These are phyloP conservation scores for Osmerus eperlanus DNA, from an alignment of 2,113 vertebrate genomes.

Conservation along the genomic window DNA sequence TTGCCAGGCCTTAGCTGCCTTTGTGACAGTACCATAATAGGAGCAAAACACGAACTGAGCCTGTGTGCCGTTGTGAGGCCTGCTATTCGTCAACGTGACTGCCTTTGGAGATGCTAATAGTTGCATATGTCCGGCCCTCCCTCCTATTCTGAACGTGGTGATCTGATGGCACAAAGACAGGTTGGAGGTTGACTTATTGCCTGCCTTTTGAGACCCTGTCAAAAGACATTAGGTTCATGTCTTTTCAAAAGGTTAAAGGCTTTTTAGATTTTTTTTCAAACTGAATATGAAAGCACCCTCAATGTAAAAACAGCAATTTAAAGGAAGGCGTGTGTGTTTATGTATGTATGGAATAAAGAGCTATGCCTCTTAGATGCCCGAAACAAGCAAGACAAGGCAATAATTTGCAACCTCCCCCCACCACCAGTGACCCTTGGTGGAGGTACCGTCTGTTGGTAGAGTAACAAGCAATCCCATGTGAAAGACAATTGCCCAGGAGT, in stretches of 20 bases:
- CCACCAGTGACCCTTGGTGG: slow-evolving; percentile 44
- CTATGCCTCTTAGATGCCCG: slow-evolving; percentile 64
- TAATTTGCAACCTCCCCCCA: slow-evolving; percentile 23
- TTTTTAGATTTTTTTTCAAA: slow-evolving; percentile 42
- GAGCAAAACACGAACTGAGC: slow-evolving; percentile 88
- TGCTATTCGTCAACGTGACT: slow-evolving; percentile 79
- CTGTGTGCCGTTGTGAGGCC: slow-evolving; percentile 77
- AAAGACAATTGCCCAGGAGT: slow-evolving; percentile 69
- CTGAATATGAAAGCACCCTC: slow-evolving; percentile 42
- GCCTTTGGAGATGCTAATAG: slow-evolving; percentile 98
- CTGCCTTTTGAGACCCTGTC: slow-evolving; percentile 71
- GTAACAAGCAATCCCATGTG: slow-evolving; percentile 64
- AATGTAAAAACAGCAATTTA: slow-evolving; percentile 45
- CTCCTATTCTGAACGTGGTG: slow-evolving; percentile 73
- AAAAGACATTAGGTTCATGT: slow-evolving; percentile 74
- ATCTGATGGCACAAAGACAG: slow-evolving; percentile 83
- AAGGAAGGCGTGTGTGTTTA: slow-evolving; percentile 15
- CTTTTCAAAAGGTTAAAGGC: slow-evolving; percentile 25
- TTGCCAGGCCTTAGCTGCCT: slow-evolving; percentile 83
- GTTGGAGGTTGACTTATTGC: slow-evolving; percentile 66
- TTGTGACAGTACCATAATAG: slow-evolving; percentile 91
- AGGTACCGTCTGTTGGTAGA: slow-evolving; percentile 42
- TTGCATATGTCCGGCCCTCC: slow-evolving; percentile 80
- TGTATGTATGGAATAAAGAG: slow-evolving; percentile 11
- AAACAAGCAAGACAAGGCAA: slow-evolving; percentile 13